Conservation (phyloP, 2,113 vertebrate genomes). For the Spilogale gracilis region DNA sequence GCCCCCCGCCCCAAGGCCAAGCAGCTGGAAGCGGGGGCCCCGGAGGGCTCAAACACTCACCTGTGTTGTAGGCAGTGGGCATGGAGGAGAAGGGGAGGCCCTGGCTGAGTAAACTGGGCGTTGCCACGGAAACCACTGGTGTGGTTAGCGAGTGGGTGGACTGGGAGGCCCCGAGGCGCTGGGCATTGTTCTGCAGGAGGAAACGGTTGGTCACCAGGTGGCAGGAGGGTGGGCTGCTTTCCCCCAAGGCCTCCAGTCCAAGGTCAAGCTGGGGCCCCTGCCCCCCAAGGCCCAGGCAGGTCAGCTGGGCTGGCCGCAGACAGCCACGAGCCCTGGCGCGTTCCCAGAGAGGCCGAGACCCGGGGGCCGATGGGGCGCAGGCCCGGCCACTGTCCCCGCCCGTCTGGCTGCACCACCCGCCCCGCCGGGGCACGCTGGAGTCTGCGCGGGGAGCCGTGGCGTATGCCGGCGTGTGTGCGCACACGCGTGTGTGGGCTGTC, state of each 20-base stretch:
- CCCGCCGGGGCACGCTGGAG: not conserved
- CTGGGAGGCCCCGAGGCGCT: constrained; percentile 94
- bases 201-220: constrained; percentile 37
- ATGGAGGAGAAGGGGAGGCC: constrained; percentile 91
- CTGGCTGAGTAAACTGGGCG: constrained; percentile 91
- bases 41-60: constrained; percentile 71
- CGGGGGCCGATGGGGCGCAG: not conserved
- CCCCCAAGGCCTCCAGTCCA: not conserved
- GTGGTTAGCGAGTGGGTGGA: constrained; percentile 89
- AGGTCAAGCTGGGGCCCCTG: not conserved
- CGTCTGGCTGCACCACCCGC: not conserved
- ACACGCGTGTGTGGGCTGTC: constrained; percentile 75
- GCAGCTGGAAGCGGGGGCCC: too few relatives aligned
- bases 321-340: not conserved
- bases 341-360: not conserved
- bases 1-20: not conserved
- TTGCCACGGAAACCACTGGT: constrained; percentile 90
- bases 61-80: constrained; percentile 92
- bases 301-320: not conserved
- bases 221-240: not conserved
- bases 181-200: constrained; percentile 92
- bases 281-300: not conserved
- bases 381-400: not conserved
- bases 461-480: constrained; percentile 68
- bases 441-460: constrained; percentile 27